Conservation (phyloP, 1,140 invertebrate species). For the Paraescarpia echinospica region DNA sequence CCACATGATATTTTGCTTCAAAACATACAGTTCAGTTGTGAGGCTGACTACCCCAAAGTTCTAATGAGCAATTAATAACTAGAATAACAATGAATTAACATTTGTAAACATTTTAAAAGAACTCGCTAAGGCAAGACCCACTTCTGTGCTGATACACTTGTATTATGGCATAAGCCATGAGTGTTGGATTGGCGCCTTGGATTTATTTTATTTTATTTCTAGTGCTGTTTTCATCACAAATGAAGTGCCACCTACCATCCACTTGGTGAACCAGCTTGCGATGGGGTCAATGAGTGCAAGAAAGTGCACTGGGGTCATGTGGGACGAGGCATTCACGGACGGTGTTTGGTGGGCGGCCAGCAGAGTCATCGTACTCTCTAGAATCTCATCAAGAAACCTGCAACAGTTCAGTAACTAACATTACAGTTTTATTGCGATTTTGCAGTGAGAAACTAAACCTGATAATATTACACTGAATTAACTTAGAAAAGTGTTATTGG, state of each 20-base stretch:
- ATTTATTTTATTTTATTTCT: neutral
- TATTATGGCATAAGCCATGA: neutral
- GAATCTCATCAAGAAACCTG: slow-evolving; percentile 52
- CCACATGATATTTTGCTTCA: too few relatives aligned
- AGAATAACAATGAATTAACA: neutral
- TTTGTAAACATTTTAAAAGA: neutral
- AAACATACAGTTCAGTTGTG: too few relatives aligned
- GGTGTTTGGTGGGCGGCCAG: slow-evolving; percentile 39
- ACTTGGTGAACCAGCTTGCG: slow-evolving; percentile 57
- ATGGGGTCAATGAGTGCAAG: slow-evolving; percentile 54
- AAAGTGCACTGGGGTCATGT: slow-evolving; percentile 52
- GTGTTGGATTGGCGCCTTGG: neutral
- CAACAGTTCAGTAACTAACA: slow-evolving; percentile 7
- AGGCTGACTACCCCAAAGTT: too few relatives aligned
- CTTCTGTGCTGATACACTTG: neutral
- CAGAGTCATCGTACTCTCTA: slow-evolving; percentile 52
- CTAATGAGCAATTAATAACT: too few relatives aligned
- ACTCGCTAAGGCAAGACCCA: neutral
- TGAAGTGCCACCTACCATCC: slow-evolving; percentile 47
- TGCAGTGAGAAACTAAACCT: neutral
- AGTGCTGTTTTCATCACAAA: neutral
- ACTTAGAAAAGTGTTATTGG: too few relatives aligned
- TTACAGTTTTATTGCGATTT: neutral
- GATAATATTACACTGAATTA: neutral
- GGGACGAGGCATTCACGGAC: slow-evolving; percentile 30